These are phyloP conservation scores for Globodera rostochiensis DNA, from an alignment of 1,140 invertebrate genomes.

Conservation along the genomic window DNA sequence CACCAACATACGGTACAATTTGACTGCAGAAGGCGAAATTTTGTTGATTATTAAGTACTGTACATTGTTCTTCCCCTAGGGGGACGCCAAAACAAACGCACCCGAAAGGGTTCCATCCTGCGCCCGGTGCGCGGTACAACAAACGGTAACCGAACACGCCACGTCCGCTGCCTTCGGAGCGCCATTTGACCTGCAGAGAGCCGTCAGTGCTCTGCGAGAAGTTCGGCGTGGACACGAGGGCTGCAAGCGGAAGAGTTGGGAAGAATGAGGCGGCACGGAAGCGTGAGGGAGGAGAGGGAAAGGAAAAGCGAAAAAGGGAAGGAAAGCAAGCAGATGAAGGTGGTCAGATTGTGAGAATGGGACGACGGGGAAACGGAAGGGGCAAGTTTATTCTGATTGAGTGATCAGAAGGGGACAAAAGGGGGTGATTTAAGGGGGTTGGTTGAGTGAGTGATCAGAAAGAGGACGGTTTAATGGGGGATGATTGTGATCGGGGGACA, in stretches of 20 bases:
- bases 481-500: slow-evolving; percentile 3
- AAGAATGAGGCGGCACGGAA: neutral
- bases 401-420: neutral
- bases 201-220: slow-evolving; percentile 50
- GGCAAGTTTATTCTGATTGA: slow-evolving; percentile 1
- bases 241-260: slow-evolving; percentile 41
- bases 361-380: neutral
- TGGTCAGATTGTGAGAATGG: no score
- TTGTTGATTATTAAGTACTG: slow-evolving; percentile 24
- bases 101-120: slow-evolving; percentile 65
- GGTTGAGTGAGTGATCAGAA: slow-evolving; percentile 2
- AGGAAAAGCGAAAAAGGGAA: slow-evolving; percentile 1
- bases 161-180: slow-evolving; percentile 57
- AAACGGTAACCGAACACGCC: slow-evolving; percentile 63
- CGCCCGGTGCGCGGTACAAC: slow-evolving; percentile 53
- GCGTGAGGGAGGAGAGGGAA: neutral
- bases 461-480: slow-evolving; percentile 13
- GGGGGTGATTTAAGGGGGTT: no score
- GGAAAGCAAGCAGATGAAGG: no score
- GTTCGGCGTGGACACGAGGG: slow-evolving; percentile 56
- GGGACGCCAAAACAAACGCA: slow-evolving; percentile 32
- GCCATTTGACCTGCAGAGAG: slow-evolving; percentile 58
- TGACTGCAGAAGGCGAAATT: slow-evolving; percentile 50
- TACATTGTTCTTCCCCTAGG: neutral
- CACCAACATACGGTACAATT: slow-evolving; percentile 64